A percentile compares a stretch with the other conserved stretches of the same genome.
phyloP scores from a whole-genome alignment of 2,888 invertebrate species.

The Ophion costatus region DNA sequence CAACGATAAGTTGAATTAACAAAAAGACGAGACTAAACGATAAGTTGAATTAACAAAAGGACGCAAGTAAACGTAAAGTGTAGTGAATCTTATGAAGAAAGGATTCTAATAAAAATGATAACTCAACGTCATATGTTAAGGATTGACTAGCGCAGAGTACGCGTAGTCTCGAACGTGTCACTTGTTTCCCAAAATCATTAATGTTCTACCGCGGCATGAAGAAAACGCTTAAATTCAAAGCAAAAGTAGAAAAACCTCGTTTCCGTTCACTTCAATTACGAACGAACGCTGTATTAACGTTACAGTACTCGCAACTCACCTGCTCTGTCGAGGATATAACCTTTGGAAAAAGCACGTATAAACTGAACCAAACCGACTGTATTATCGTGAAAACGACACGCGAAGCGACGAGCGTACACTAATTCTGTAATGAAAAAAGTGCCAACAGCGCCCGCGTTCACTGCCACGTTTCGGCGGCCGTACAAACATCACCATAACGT shows the following conservation, averaged over 20 bases:
- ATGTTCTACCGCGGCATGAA: background rate
- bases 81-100: conserved; percentile 1
- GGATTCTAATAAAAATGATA: background rate
- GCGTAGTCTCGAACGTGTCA: background rate
- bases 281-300: conserved; percentile 1
- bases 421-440: conserved; percentile 65
- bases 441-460: conserved; percentile 76
- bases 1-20: background rate
- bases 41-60: background rate
- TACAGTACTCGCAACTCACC: conserved; percentile 44
- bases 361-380: conserved; percentile 39
- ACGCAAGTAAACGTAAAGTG: background rate
- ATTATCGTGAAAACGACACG: conserved; percentile 44
- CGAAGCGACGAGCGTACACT: conserved; percentile 25
- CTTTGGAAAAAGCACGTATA: conserved; percentile 61
- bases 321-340: conserved; percentile 50
- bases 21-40: background rate
- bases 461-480: conserved; percentile 79
- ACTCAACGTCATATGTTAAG: conserved; percentile 61
- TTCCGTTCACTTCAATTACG: background rate
- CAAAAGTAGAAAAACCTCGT: background rate
- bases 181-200: background rate
- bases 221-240: background rate
- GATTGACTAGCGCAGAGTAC: conserved; percentile 7
- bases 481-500: conserved; percentile 68